Percentiles rank a stretch among this genome's conserved stretches.
Conservation (phyloP, 2,797 vertebrate species). For the Pseudopleuronectes americanus region DNA sequence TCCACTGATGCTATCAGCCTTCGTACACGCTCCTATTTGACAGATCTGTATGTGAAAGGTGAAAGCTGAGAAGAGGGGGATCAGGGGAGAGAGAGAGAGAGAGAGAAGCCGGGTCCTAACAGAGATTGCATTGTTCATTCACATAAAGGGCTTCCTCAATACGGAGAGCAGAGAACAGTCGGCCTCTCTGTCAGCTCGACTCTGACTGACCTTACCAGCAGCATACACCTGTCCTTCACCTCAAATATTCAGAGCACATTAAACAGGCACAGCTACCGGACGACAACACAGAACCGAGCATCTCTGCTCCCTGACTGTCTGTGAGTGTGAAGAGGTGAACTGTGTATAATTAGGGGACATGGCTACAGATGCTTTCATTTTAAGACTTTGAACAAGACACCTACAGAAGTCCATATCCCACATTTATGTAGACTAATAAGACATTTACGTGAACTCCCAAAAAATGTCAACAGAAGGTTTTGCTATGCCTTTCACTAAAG, state of each 20-base stretch:
- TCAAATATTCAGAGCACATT: conserved; percentile 43
- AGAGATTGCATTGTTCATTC: conserved; percentile 80
- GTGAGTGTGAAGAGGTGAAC: background rate
- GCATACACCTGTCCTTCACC: conserved; percentile 69
- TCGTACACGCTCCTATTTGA: conserved; percentile 20
- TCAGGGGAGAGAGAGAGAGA: background rate
- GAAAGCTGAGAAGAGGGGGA: conserved; percentile 45
- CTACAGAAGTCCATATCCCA: too few relatives aligned
- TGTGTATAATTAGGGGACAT: too few relatives aligned
- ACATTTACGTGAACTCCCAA: too few relatives aligned
- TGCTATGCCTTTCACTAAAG: too few relatives aligned
- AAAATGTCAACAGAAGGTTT: too few relatives aligned
- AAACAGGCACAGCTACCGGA: conserved; percentile 5
- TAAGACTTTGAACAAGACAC: too few relatives aligned
- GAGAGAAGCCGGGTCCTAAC: conserved; percentile 59
- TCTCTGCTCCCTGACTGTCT: background rate
- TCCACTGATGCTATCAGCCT: conserved; percentile 1
- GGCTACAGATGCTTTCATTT: too few relatives aligned
- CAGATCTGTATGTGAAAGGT: conserved; percentile 42
- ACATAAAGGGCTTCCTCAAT: conserved; percentile 73
- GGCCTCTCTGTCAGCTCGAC: conserved; percentile 66
- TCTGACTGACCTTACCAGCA: conserved; percentile 64
- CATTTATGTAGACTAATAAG: too few relatives aligned
- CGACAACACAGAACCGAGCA: background rate
- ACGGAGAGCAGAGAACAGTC: conserved; percentile 75